phyloP scores from a whole-genome alignment of 2,888 invertebrate genomes.

The Pseudococcus viburni region DNA sequence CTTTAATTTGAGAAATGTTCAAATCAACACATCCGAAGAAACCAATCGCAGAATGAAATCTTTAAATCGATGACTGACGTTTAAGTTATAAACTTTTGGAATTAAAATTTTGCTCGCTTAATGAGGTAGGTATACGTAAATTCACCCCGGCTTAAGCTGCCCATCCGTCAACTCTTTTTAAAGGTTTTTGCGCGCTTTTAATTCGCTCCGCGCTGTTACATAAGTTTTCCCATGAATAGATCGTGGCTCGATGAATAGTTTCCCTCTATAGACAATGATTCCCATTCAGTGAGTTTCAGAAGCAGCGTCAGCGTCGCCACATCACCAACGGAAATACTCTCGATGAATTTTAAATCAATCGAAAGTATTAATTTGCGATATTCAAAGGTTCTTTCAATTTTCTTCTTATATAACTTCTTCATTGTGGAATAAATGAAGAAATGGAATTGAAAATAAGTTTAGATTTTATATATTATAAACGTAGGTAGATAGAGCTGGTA shows the following conservation, averaged over 20 bases:
- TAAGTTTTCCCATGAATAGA: constrained; percentile 4
- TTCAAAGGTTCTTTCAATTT: constrained; percentile 35
- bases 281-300: background rate
- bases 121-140: background rate
- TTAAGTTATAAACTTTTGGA: constrained; percentile 32
- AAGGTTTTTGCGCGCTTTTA: background rate
- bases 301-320: background rate
- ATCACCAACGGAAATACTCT: background rate
- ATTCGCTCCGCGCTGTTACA: background rate
- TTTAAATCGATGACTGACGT: constrained; percentile 28
- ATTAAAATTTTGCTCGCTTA: constrained; percentile 19
- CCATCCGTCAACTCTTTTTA: background rate
- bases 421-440: background rate
- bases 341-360: constrained; percentile 20
- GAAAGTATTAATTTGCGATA: constrained; percentile 34
- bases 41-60: background rate
- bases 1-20: background rate
- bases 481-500: no score
- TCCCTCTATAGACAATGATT: constrained; percentile 19
- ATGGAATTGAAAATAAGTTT: constrained; percentile 11
- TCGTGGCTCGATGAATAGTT: background rate
- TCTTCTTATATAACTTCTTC: background rate
- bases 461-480: background rate
- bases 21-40: background rate
- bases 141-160: background rate